Percentiles rank a stretch among this genome's conserved stretches.
Conservation (phyloP, 2,113 vertebrate genomes). For the Pimephales promelas region DNA sequence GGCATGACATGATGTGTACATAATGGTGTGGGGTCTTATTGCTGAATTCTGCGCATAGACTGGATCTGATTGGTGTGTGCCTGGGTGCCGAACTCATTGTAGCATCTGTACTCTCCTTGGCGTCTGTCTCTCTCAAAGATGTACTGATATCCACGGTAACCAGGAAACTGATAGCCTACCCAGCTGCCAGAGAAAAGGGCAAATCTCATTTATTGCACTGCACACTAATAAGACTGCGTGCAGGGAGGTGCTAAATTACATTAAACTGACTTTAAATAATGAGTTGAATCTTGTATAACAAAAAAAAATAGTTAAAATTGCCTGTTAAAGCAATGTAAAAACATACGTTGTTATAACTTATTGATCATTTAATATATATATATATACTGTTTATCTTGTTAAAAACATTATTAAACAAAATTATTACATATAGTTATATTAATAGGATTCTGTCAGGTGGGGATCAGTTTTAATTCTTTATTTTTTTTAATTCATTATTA, state of each 20-base stretch:
- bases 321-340: no score
- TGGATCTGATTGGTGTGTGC: conserved; percentile 96
- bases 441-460: no score
- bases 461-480: no score
- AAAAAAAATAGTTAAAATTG: no score
- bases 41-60: conserved; percentile 95
- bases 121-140: conserved; percentile 92
- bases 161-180: conserved; percentile 97
- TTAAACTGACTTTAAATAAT: no score
- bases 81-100: conserved; percentile 92
- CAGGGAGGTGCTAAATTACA: background rate
- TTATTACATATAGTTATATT: background rate
- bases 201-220: conserved; percentile 11
- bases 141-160: conserved; percentile 96
- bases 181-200: conserved; percentile 76
- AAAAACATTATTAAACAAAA: background rate
- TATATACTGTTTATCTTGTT: background rate
- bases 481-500: no score
- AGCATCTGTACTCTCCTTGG: conserved; percentile 91
- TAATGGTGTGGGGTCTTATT: conserved; percentile 73
- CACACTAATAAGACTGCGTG: conserved; percentile 12
- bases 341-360: no score
- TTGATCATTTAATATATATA: no score
- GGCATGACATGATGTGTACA: conserved; percentile 64
- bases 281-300: no score